Conservation (phyloP, 1,140 invertebrate species). For the Chymomyza costata region DNA sequence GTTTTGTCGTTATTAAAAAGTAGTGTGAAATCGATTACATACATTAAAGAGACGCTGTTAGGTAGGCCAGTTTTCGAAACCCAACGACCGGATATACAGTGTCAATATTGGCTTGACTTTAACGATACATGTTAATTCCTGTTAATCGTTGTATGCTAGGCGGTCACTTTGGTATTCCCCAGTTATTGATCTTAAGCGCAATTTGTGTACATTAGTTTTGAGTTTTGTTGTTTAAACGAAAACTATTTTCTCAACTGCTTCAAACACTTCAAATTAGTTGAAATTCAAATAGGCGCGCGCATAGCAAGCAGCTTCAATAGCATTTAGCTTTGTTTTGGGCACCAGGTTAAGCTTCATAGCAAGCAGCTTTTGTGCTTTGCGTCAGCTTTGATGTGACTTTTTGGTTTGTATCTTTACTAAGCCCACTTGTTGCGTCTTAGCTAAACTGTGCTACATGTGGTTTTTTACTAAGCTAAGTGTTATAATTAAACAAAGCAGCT, state of each 20-base stretch:
- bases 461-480: too few relatives aligned
- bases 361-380: neutral
- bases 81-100: slow-evolving; percentile 58
- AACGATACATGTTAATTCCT: slow-evolving; percentile 62
- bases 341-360: neutral
- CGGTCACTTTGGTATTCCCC: too few relatives aligned
- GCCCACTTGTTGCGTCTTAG: too few relatives aligned
- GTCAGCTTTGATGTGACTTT: slow-evolving; percentile 4
- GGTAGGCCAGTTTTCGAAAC: slow-evolving; percentile 24
- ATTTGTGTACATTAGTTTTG: neutral
- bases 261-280: too few relatives aligned
- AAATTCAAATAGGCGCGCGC: too few relatives aligned
- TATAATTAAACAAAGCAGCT: too few relatives aligned
- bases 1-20: slow-evolving; percentile 70
- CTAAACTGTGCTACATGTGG: too few relatives aligned
- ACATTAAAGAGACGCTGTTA: slow-evolving; percentile 45
- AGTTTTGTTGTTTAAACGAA: neutral
- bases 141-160: slow-evolving; percentile 35
- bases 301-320: too few relatives aligned
- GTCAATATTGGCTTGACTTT: slow-evolving; percentile 55
- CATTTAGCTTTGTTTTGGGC: too few relatives aligned
- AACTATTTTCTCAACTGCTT: too few relatives aligned
- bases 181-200: slow-evolving; percentile 34
- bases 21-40: slow-evolving; percentile 70
- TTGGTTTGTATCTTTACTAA: neutral